phyloP scores from a whole-genome alignment of 2,797 vertebrate species.

The Pseudochaenichthys georgianus region DNA sequence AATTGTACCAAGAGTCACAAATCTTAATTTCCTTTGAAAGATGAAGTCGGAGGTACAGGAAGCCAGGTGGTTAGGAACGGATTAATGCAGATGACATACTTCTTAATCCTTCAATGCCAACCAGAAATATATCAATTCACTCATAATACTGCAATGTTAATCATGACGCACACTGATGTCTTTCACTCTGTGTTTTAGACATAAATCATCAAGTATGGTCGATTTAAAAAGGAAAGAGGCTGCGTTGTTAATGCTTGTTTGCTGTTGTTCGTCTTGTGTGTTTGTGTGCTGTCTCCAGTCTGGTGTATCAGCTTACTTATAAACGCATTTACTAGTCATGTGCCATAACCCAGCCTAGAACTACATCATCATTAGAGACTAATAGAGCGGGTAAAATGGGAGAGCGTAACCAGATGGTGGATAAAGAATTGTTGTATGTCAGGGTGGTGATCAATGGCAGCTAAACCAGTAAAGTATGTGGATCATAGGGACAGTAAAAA shows the following conservation, averaged over 20 bases:
- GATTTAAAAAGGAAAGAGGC: slow-evolving; percentile 26
- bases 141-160: slow-evolving; percentile 54
- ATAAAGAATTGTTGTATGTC: slow-evolving; percentile 44
- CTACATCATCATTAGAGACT: slow-evolving; percentile 45
- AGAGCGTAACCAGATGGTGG: slow-evolving; percentile 66
- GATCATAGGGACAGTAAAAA: slow-evolving; percentile 58
- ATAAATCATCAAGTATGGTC: slow-evolving; percentile 27
- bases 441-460: slow-evolving; percentile 41
- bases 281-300: slow-evolving; percentile 44
- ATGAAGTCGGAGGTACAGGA: slow-evolving; percentile 59
- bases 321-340: slow-evolving; percentile 47
- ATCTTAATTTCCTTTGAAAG: slow-evolving; percentile 71
- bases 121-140: slow-evolving; percentile 74
- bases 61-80: slow-evolving; percentile 66
- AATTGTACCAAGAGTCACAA: slow-evolving; percentile 56
- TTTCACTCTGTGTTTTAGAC: slow-evolving; percentile 47
- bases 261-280: slow-evolving; percentile 7
- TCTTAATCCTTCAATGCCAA: slow-evolving; percentile 74
- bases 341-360: slow-evolving; percentile 31
- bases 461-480: slow-evolving; percentile 55
- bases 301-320: slow-evolving; percentile 41
- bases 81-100: slow-evolving; percentile 78
- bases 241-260: slow-evolving; percentile 6
- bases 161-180: slow-evolving; percentile 54
- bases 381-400: slow-evolving; percentile 32